Base-by-base conservation (phyloP, 2,113 vertebrate species). In the Poecile atricapillus region DNA sequence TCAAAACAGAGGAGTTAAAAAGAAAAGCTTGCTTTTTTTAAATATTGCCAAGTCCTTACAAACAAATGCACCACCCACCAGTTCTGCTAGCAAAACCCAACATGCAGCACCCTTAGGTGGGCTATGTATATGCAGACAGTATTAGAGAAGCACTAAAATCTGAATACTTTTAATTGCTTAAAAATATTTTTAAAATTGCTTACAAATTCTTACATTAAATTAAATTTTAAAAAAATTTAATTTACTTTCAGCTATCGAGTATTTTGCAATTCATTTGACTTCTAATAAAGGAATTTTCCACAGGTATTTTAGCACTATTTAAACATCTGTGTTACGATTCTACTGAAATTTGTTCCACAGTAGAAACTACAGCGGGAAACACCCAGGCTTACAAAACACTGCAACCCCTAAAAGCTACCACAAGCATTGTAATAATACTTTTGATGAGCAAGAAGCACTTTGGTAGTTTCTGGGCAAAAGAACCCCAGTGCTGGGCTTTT, bases 401-500 rank as follows among this genome's bases (percentile, higher is more conserved):
- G 6, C 49, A 76, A 28, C 16, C 9, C 7, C 33, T 46, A 41
- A 69, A 44, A 73, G 11, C 24, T 44, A 44, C 43, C n/a, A 41
- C 11, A 31, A 6, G 6, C 30, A 10, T 18, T 60, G 46, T 62
- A 82, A 21, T 15, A 71, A 25, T 6, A 46, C 4, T 20, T 8
- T 15, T 35, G 41, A 46, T 46, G 13, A 88, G 33, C 25, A 73
- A 55, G 39, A 74, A 90, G 56, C 10, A 21, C 56, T 46, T n/a
- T 53, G 7, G 20, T 23, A 58, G 24, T 23, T 67, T 33, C 41
- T 65, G 43, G 63, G 31, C 35, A 49, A 30, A 1, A 88, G 31
- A 65, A 62, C 27, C 35, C 11, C 0, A 0, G 37, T 28, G 11
- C 1, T 31, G 39, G 8, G 1, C 0, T 11, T 44, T 25, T n/a